phyloP scores from a whole-genome alignment of 2,888 invertebrate species.

The Bimastos eiseni region DNA sequence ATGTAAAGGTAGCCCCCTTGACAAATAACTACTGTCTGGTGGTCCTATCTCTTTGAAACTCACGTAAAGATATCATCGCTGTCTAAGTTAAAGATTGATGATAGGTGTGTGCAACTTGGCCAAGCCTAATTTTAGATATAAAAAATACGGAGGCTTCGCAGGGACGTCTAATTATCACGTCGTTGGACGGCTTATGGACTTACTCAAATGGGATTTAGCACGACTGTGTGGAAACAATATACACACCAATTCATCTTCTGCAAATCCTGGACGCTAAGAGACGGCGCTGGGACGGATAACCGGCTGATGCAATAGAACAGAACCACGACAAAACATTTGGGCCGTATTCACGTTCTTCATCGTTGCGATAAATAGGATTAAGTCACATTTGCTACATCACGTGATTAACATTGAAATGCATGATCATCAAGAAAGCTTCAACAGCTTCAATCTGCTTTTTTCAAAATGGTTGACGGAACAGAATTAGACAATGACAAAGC shows the following conservation, averaged over 20 bases:
- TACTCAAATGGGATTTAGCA: neutral
- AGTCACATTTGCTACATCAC: too few relatives aligned
- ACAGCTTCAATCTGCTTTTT: too few relatives aligned
- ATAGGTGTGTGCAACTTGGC: neutral
- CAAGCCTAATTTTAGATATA: neutral
- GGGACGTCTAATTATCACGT: neutral
- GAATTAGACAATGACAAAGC: too few relatives aligned
- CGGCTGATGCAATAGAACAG: neutral
- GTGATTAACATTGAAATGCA: too few relatives aligned
- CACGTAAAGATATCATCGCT: neutral
- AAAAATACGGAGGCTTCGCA: neutral
- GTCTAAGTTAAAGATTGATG: neutral
- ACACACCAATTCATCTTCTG: neutral
- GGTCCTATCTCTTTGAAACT: too few relatives aligned
- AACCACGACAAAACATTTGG: neutral
- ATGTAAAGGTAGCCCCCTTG: neutral
- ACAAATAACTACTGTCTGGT: neutral
- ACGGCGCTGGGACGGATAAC: neutral
- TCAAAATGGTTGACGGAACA: too few relatives aligned
- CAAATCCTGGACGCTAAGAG: neutral
- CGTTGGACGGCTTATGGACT: neutral
- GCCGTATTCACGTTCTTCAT: too few relatives aligned
- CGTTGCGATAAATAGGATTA: too few relatives aligned
- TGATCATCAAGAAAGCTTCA: too few relatives aligned
- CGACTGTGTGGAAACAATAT: neutral